Evolutionary conservation across 2,888 invertebrate species (phyloP).

Genomic region (Hyles lineata): DNA sequence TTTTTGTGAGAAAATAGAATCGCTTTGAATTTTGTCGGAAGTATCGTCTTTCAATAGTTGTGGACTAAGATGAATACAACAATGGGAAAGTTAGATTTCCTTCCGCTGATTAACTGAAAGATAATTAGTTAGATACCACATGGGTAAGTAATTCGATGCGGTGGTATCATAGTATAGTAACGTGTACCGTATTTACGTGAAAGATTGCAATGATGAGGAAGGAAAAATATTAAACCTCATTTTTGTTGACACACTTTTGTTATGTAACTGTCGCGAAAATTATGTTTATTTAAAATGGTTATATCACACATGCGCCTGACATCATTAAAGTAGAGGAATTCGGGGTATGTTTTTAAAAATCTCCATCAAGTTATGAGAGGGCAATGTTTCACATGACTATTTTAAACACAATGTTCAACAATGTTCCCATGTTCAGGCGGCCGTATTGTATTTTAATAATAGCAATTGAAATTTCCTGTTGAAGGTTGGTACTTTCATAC

Average conservation of each 20-base stretch:
- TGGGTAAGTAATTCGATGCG: too few species aligned
- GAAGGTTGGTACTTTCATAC: conserved; percentile 41
- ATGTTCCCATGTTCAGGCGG: conserved; percentile 55
- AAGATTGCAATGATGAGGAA: not conserved
- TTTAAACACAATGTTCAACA: conserved; percentile 50
- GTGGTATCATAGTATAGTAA: too few species aligned
- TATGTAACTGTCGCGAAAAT: not conserved
- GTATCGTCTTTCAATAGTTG: too few species aligned
- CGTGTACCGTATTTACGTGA: not conserved
- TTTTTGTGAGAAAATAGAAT: too few species aligned
- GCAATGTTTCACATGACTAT: conserved; percentile 58
- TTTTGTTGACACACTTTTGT: not conserved
- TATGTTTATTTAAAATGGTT: not conserved
- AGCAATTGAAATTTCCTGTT: conserved; percentile 50
- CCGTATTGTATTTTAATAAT: conserved; percentile 50
- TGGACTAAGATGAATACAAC: too few species aligned
- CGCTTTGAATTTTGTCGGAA: too few species aligned
- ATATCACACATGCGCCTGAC: not conserved
- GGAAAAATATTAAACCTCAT: not conserved
- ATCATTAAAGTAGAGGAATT: conserved; percentile 56
- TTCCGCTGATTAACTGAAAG: too few species aligned
- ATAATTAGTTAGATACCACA: too few species aligned
- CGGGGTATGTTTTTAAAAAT: conserved; percentile 49
- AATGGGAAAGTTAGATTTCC: too few species aligned
- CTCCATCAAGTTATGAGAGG: conserved; percentile 46